Base-by-base conservation (phyloP, 2,113 vertebrate genomes). In the Xiphophorus couchianus region DNA sequence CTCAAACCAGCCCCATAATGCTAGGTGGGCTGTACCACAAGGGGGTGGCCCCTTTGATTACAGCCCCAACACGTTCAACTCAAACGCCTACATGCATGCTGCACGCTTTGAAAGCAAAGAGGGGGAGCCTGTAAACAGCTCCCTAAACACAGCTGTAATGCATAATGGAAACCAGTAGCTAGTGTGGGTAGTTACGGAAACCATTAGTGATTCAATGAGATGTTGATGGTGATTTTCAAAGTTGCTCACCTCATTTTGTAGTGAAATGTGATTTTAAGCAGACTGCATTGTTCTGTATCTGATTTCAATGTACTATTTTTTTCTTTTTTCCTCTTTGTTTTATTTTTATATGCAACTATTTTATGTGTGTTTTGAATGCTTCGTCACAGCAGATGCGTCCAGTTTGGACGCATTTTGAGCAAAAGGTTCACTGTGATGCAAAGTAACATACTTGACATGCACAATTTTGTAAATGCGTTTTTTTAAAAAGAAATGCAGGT, bases 321-420 rank as follows among this genome's bases (percentile, higher is more conserved):
- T 44, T 42, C 3, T 3, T 3, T 44, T 5, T 44, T 17, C 15
- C 11, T 44, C 4, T 17, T 10, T 14, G 76, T 81, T 90, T 76
- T 84, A 81, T 90, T 92, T 88, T 92, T 89, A 80, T 89, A 92
- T 31, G 30, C 72, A 82, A 83, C 69, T 90, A 91, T 89, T 91
- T 92, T 90, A 89, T 75, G 64, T 74, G 33, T 77, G 71, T 84
- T 87, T 69, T 76, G 67, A 80, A 74, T 35, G n/a, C 74, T 90
- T 82, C 14, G 12, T 70, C 15, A 80, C 66, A 25, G 44, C 29
- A 31, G 6, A 54, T 66, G 22, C 42, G 28, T 80, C 71, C 61
- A 73, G 19, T 15, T 54, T 54, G 42, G 39, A 27, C 22, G 30
- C 37, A 60, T 62, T 62, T 65, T 80, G 5, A n/a, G 13, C 12